Conservation (phyloP, 2,113 vertebrate species). For the Macquaria ambigua region DNA sequence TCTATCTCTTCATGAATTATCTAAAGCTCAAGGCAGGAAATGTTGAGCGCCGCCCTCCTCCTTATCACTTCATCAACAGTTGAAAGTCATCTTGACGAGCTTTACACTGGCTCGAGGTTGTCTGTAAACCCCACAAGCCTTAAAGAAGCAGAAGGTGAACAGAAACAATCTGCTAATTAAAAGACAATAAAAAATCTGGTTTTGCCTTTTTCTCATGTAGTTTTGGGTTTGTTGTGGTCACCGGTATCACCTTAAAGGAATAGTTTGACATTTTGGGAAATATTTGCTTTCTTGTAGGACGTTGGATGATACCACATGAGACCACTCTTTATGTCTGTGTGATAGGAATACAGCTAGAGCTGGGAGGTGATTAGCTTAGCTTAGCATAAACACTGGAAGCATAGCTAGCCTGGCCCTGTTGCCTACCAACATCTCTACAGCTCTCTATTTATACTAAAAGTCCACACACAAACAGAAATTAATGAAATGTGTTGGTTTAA, state of each 20-base stretch:
- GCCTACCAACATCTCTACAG: too few species aligned
- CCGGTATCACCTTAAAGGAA: too few species aligned
- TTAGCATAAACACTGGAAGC: not conserved
- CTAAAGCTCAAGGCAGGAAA: not conserved
- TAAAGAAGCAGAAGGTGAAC: not conserved
- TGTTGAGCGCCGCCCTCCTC: not conserved
- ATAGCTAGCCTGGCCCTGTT: not conserved
- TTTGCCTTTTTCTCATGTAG: not conserved
- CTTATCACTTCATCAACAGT: not conserved
- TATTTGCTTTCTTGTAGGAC: too few species aligned
- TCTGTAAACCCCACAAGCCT: not conserved
- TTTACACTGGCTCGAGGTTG: not conserved
- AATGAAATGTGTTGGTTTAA: too few species aligned
- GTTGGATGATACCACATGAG: too few species aligned
- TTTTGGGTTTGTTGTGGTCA: not conserved
- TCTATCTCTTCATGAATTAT: not conserved
- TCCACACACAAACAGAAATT: not conserved
- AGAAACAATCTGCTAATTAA: not conserved
- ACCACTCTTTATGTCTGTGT: too few species aligned
- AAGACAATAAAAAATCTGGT: not conserved
- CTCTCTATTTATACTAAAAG: too few species aligned
- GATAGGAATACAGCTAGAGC: too few species aligned
- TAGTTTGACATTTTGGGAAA: too few species aligned
- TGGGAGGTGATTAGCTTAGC: too few species aligned
- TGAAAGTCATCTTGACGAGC: not conserved